Evolutionary conservation across 2,888 invertebrate species (phyloP).

Genomic region (Lochmaea crataegi): DNA sequence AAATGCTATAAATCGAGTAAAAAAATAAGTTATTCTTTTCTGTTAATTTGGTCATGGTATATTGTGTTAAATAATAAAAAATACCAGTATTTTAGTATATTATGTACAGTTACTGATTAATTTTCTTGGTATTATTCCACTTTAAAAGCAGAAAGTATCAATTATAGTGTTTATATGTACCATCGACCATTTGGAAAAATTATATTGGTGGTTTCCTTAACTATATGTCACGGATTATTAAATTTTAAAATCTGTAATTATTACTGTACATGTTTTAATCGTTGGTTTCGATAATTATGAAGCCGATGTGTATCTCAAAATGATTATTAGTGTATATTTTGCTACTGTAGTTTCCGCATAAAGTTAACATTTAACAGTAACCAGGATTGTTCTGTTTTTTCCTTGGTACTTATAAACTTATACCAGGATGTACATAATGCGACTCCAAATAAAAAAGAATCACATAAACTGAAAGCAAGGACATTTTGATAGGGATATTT

Average conservation of each 20-base stretch:
- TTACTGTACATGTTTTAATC: conserved; percentile 24
- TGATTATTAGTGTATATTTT: not conserved
- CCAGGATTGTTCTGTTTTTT: not conserved
- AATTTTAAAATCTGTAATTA: conserved; percentile 14
- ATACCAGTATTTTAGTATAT: not conserved
- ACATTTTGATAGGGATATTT: too few relatives aligned
- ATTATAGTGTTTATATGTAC: conserved; percentile 22
- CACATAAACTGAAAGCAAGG: too few relatives aligned
- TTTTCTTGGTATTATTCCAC: not conserved
- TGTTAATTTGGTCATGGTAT: not conserved
- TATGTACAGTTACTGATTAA: not conserved
- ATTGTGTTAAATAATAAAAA: not conserved
- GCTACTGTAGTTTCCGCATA: not conserved
- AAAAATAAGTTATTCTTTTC: too few relatives aligned
- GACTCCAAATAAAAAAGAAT: too few relatives aligned
- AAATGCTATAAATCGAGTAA: too few relatives aligned
- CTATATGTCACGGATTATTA: conserved; percentile 11
- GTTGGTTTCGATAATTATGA: not conserved
- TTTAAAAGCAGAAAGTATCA: conserved; percentile 25
- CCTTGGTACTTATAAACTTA: too few relatives aligned
- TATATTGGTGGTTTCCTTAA: conserved; percentile 18
- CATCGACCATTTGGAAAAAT: conserved; percentile 26
- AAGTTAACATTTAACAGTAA: not conserved
- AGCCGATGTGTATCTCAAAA: not conserved
- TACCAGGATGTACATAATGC: too few relatives aligned